These are phyloP conservation scores for Pseudomyrmex concolor DNA, from an alignment of 1,140 invertebrate genomes.

Conservation along the genomic window DNA sequence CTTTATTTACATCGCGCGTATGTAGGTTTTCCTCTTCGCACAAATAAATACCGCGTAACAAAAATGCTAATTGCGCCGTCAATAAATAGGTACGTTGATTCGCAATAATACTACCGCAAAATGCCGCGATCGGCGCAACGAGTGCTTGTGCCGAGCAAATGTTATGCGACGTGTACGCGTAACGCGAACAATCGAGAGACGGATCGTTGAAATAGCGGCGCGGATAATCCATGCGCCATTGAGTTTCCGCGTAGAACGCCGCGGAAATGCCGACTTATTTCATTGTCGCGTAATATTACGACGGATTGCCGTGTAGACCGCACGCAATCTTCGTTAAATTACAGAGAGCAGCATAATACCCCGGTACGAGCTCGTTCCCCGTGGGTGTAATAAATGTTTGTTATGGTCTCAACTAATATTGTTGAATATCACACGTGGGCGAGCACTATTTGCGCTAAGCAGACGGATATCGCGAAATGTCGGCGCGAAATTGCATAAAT, in stretches of 20 bases:
- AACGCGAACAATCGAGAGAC: slow-evolving; percentile 32
- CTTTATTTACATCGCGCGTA: neutral
- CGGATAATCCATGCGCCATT: neutral
- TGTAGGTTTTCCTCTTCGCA: too few species aligned
- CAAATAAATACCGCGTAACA: slow-evolving; percentile 5
- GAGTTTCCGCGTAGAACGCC: slow-evolving; percentile 6
- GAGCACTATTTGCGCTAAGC: slow-evolving; percentile 12
- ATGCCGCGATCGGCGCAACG: slow-evolving; percentile 5
- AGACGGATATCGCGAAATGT: slow-evolving; percentile 11
- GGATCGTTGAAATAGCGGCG: slow-evolving; percentile 1
- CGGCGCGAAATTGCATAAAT: slow-evolving; percentile 32
- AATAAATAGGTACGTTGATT: neutral
- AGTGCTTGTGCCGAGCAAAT: slow-evolving; percentile 14
- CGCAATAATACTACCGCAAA: neutral
- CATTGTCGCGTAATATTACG: slow-evolving; percentile 41
- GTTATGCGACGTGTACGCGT: slow-evolving; percentile 4
- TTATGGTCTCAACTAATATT: slow-evolving; percentile 42
- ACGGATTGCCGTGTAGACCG: slow-evolving; percentile 1
- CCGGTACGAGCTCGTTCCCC: neutral
- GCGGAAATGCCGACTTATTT: slow-evolving; percentile 43
- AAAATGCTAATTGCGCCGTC: slow-evolving; percentile 41
- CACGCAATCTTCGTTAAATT: slow-evolving; percentile 41
- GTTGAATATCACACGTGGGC: neutral
- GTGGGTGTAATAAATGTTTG: slow-evolving; percentile 29
- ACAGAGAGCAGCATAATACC: neutral